A percentile compares a stretch with the other conserved stretches of the same genome.
These are phyloP conservation scores for Neomicropteryx cornuta DNA, from an alignment of 1,140 invertebrate genomes.

Conservation along the genomic window DNA sequence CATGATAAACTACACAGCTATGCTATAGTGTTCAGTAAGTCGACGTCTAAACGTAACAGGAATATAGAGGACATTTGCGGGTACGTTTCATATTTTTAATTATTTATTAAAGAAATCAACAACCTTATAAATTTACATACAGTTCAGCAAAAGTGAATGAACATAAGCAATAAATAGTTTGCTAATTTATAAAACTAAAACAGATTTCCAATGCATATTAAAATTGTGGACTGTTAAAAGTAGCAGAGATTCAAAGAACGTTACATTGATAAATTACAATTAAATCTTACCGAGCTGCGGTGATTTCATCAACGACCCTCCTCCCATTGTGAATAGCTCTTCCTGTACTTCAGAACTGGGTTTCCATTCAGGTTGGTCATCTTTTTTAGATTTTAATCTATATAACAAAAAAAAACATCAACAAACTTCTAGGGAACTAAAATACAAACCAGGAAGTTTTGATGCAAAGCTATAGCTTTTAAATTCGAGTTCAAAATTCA, in stretches of 20 bases:
- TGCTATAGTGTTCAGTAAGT: too few species aligned
- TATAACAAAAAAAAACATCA: constrained; percentile 13
- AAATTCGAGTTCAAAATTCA: not conserved
- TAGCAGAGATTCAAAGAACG: not conserved
- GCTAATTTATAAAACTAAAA: not conserved
- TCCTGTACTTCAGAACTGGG: constrained; percentile 38
- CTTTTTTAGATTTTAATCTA: constrained; percentile 28
- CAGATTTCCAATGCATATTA: not conserved
- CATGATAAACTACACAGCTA: too few species aligned
- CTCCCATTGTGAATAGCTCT: constrained; percentile 42
- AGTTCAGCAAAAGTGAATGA: not conserved
- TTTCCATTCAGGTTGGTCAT: constrained; percentile 40
- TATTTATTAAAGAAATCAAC: too few species aligned
- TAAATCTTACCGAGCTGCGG: constrained; percentile 27
- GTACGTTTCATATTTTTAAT: too few species aligned
- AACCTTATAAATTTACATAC: not conserved
- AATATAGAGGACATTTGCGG: too few species aligned
- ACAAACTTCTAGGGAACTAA: not conserved
- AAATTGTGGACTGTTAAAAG: not conserved
- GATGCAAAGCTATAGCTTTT: not conserved
- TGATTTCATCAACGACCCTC: constrained; percentile 21
- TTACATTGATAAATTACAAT: constrained; percentile 8
- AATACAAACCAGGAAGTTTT: too few species aligned
- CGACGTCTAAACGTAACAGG: too few species aligned
- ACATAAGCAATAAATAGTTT: not conserved